Conservation (phyloP, 2,113 vertebrate genomes). For the Petaurus breviceps region DNA sequence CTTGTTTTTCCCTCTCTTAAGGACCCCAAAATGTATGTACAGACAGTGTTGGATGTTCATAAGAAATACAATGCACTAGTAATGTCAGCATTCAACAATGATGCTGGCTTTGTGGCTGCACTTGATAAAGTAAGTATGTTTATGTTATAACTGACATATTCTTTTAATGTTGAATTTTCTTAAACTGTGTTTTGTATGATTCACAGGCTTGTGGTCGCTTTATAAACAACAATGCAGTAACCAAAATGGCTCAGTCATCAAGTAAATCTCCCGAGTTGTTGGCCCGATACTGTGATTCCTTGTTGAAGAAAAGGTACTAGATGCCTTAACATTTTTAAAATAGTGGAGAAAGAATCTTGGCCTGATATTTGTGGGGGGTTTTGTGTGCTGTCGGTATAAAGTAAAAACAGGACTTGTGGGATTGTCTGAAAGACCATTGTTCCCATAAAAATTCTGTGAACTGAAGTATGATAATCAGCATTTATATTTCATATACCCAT, state of each 20-base stretch:
- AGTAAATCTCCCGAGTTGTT: constrained; percentile 98
- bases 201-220: constrained; percentile 96
- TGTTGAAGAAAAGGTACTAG: constrained; percentile 96
- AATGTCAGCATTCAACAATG: constrained; percentile 99
- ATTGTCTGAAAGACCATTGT: not conserved
- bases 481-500: not conserved
- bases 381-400: not conserved
- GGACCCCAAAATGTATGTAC: constrained; percentile 99
- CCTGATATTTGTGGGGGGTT: not conserved
- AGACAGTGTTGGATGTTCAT: constrained; percentile 98
- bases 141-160: fast-evolving
- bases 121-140: constrained; percentile 91
- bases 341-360: not conserved
- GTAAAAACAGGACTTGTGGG: not conserved
- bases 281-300: constrained; percentile 97
- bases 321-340: not conserved
- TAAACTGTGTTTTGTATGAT: constrained; percentile 64
- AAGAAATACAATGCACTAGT: constrained; percentile 99
- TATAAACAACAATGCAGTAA: constrained; percentile 99
- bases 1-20: constrained; percentile 70
- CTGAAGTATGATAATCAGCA: not conserved
- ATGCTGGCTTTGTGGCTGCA: constrained; percentile 97
- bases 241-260: constrained; percentile 98
- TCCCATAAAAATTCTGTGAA: not conserved
- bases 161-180: not conserved